A percentile compares a stretch with the other conserved stretches of the same genome.
These are phyloP conservation scores for Nyctibius bracteatus DNA, from an alignment of 2,113 vertebrate genomes.

Conservation along the genomic window DNA sequence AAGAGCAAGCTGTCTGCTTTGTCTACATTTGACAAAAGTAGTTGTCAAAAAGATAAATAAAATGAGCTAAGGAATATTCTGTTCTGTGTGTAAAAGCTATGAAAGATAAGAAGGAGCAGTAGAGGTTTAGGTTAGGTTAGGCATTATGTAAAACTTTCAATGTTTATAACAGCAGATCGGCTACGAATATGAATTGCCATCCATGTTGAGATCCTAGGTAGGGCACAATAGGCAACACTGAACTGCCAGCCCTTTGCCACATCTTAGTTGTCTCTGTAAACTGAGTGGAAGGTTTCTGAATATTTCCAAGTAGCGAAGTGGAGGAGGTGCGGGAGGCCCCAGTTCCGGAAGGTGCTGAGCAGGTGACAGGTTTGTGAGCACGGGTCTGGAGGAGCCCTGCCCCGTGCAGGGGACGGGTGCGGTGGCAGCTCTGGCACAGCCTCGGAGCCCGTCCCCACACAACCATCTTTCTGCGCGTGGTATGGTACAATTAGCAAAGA, in stretches of 20 bases:
- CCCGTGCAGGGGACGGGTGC: accelerated
- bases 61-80: not conserved
- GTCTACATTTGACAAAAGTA: not conserved
- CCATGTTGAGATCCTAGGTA: not conserved
- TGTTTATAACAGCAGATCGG: not conserved
- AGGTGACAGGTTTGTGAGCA: accelerated
- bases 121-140: not conserved
- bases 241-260: not conserved
- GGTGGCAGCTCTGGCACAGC: not conserved
- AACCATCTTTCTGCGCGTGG: accelerated
- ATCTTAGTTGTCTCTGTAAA: not conserved
- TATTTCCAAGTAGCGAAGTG: accelerated
- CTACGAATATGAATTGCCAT: accelerated
- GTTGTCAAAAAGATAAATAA: not conserved
- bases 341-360: not conserved
- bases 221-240: accelerated
- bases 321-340: not conserved
- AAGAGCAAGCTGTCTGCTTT: not conserved
- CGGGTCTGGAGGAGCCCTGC: not conserved
- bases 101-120: not conserved
- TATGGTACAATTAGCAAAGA: not conserved
- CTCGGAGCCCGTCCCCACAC: accelerated
- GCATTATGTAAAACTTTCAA: not conserved
- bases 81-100: not conserved
- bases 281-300: accelerated